phyloP scores from a whole-genome alignment of 64 coral and sea anemone genomes.

The Trachythela sp. region DNA sequence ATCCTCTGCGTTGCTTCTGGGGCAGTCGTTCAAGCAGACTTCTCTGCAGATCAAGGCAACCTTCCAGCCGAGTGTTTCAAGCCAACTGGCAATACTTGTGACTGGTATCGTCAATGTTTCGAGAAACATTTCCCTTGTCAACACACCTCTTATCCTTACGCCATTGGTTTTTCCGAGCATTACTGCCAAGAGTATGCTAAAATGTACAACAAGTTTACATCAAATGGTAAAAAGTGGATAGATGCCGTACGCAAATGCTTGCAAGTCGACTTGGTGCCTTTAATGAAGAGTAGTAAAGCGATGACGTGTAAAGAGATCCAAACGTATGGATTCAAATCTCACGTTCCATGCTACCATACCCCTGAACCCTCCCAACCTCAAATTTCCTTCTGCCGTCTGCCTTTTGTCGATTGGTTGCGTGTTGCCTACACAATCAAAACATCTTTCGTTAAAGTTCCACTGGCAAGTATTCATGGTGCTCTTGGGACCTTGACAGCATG shows the following conservation, averaged over 20 bases:
- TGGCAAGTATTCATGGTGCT: not conserved
- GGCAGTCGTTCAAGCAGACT: too few relatives aligned
- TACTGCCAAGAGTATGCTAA: slow-evolving; percentile 33
- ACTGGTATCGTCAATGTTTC: slow-evolving; percentile 49
- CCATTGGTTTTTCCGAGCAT: slow-evolving; percentile 33
- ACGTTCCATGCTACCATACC: slow-evolving; percentile 34
- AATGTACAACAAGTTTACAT: not conserved
- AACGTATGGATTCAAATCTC: not conserved
- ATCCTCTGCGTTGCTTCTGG: too few relatives aligned
- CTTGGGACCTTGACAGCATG: not conserved
- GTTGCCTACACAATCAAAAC: not conserved
- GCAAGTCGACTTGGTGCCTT: slow-evolving; percentile 24
- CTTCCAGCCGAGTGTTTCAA: not conserved
- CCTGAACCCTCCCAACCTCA: not conserved
- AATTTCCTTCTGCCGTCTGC: not conserved
- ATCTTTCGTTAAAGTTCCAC: not conserved
- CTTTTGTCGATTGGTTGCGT: not conserved
- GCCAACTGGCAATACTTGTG: not conserved
- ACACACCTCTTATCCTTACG: slow-evolving; percentile 30
- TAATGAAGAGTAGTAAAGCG: not conserved
- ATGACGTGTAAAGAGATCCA: slow-evolving; percentile 1
- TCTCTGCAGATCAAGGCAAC: not conserved
- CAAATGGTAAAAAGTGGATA: slow-evolving; percentile 23
- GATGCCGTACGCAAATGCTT: slow-evolving; percentile 40
- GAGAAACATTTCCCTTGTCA: slow-evolving; percentile 22